Evolutionary conservation across 1,140 invertebrate genomes (phyloP), one percentile per base, ranked within the genome.

Genomic region (Plectrocnemia conspersa): DNA sequence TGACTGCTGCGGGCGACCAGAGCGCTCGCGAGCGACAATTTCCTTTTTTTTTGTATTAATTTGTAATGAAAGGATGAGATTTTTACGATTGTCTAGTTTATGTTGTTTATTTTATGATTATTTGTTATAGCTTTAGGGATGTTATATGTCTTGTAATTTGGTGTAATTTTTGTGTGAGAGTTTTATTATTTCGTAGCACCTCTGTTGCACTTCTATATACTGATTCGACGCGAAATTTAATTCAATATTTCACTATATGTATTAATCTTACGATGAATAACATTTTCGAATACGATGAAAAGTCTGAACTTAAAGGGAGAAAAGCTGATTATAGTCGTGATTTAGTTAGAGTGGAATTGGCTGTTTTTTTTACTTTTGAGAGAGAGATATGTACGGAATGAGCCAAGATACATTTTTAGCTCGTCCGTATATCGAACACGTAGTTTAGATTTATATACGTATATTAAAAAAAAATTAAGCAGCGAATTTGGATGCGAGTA

Each of bases 61-160:
- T n/a, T 22, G 22, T 33, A 19, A 38, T 38, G 25, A 15, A 23
- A 50, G 29, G 25, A 24, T 50, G 47, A 50, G 47, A 50, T 50
- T 50, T 50, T 44, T 44, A 47, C 42, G 42, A 46, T 49, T 52
- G 42, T 54, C 50, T 42, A 44, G 57, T 59, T 59, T 52, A 52
- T 52, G 35, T 41, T 52, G 44, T 54, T 59, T 54, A 55, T 55
- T 48, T 55, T 55, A 55, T 55, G 44, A 55, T 55, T 46, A 56
- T 56, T 56, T 60, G 58, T 60, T 60, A 60, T 60, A 60, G 54
- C 52, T 60, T 56, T 56, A 60, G 47, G 50, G 38, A 60, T 60
- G 58, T 60, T 60, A 56, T n/a, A n/a, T 56, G 49, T 56, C 58
- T 36, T 56, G 50, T 49, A 56, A 44, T 42, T 44, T 52, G 54